Percentiles rank a stretch among this genome's conserved stretches.
Evolutionary conservation across 2,113 vertebrate genomes (phyloP).

Genomic region (Chamaea fasciata): DNA sequence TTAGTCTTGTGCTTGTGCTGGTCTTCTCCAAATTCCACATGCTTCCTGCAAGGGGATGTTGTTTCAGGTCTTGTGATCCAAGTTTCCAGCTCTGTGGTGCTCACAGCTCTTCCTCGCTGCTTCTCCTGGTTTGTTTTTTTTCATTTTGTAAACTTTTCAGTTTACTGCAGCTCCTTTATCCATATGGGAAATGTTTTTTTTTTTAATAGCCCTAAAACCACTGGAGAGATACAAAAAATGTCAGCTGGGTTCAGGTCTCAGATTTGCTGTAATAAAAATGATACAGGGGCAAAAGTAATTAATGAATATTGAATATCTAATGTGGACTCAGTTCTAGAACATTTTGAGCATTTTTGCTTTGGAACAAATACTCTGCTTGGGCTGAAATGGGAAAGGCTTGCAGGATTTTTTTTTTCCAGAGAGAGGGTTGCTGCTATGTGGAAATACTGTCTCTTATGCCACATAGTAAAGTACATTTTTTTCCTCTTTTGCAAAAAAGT

Average conservation of each 20-base stretch:
- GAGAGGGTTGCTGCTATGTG: background rate
- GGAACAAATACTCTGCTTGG: background rate
- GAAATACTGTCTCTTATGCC: constrained; percentile 27
- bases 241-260: background rate
- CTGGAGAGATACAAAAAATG: background rate
- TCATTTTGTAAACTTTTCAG: background rate
- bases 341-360: constrained; percentile 8
- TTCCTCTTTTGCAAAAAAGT: constrained; percentile 23
- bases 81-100: background rate
- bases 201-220: background rate
- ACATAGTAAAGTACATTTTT: constrained; percentile 37
- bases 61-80: background rate
- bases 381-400: constrained; percentile 19
- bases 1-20: background rate
- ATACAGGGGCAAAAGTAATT: background rate
- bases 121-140: background rate
- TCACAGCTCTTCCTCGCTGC: background rate
- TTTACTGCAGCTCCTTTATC: background rate
- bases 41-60: background rate
- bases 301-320: background rate
- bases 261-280: background rate
- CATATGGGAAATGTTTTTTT: accelerated
- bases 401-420: background rate
- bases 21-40: background rate
- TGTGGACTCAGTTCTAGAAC: background rate